Evolutionary conservation across 2,113 vertebrate genomes (phyloP).

Genomic region (Hepsetus odoe): DNA sequence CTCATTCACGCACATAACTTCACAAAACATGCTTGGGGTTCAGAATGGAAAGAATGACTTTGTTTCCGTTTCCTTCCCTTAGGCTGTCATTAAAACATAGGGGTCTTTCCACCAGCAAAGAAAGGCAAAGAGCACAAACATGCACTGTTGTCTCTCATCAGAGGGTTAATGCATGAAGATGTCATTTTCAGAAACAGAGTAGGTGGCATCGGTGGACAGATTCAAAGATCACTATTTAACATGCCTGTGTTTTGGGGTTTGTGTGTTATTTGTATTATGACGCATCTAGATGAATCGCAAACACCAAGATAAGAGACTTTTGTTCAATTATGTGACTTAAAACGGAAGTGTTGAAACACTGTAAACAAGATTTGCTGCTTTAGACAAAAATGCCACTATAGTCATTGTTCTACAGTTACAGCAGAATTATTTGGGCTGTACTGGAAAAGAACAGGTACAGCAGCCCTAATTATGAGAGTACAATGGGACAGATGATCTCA

Average conservation of each 20-base stretch:
- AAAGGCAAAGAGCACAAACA: conserved; percentile 51
- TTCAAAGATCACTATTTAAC: neutral
- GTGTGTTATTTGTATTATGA: no score
- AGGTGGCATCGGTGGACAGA: neutral
- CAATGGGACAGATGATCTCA: neutral
- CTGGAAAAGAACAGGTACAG: neutral
- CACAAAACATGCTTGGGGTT: conserved; percentile 63
- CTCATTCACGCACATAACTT: conserved; percentile 66
- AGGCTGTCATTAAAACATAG: conserved; percentile 52
- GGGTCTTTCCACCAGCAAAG: conserved; percentile 48
- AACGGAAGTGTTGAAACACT: neutral
- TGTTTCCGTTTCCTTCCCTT: conserved; percentile 69
- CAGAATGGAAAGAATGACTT: conserved; percentile 75
- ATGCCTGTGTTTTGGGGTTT: no score
- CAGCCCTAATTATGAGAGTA: neutral
- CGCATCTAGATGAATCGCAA: no score
- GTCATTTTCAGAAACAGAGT: neutral
- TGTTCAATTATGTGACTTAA: neutral
- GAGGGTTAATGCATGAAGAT: conserved; percentile 1
- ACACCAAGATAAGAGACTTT: neutral
- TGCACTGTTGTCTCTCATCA: conserved; percentile 40
- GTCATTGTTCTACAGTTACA: neutral
- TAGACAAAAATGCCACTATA: neutral
- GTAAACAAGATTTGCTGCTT: neutral
- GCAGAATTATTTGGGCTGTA: neutral